Percentiles rank a stretch among this genome's conserved stretches.
phyloP scores from a whole-genome alignment of 2,113 vertebrate genomes.

The Sinocyclocheilus maitianheensis region DNA sequence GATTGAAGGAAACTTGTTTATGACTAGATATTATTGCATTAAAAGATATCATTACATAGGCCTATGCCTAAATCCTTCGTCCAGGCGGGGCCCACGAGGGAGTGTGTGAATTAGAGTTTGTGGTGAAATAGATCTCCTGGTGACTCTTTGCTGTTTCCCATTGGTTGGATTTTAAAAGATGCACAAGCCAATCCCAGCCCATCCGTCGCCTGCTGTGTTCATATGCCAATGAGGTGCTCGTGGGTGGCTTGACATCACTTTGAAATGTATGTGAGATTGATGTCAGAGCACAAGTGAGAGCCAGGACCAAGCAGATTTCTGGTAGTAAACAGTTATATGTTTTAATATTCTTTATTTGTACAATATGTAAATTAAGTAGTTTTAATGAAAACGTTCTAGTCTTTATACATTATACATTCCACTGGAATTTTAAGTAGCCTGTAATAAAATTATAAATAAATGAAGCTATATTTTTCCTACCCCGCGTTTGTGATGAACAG shows the following conservation, averaged over 20 bases:
- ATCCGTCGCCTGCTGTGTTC: conserved; percentile 39
- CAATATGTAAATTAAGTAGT: not conserved
- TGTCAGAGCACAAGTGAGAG: conserved; percentile 20
- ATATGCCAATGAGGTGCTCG: conserved; percentile 51
- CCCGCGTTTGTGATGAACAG: not conserved
- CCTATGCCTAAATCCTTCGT: conserved; percentile 17
- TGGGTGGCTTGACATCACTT: conserved; percentile 34
- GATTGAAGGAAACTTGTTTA: not conserved
- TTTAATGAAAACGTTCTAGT: not conserved
- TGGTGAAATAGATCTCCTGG: conserved; percentile 42
- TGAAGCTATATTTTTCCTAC: not conserved
- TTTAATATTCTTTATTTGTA: not conserved
- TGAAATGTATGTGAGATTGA: conserved; percentile 35
- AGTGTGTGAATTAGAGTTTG: conserved; percentile 30
- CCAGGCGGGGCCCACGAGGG: not conserved
- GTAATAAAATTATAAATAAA: not conserved
- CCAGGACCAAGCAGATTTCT: not conserved
- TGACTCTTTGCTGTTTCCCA: conserved; percentile 43
- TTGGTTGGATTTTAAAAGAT: conserved; percentile 59
- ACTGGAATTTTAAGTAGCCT: not conserved
- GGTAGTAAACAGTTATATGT: not conserved
- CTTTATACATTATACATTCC: not conserved
- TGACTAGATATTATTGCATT: not conserved
- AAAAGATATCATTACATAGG: not conserved
- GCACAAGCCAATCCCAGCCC: conserved; percentile 35